Percentiles rank a stretch among this genome's conserved stretches.
Conservation (phyloP, 2,888 invertebrate genomes). For the Blomia tropicalis region DNA sequence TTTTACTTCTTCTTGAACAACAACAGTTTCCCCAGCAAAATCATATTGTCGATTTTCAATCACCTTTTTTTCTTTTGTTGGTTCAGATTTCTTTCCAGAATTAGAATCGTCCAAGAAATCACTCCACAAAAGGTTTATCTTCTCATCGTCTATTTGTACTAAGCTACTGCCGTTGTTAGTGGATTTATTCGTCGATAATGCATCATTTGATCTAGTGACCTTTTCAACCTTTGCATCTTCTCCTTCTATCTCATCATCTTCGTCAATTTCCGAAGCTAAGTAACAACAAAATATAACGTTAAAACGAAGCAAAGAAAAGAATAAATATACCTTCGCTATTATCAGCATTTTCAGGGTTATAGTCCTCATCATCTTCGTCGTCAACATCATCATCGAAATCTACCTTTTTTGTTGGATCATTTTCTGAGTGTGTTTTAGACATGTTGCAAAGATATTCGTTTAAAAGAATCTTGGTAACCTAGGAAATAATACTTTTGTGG, state of each 20-base stretch:
- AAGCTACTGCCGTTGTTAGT: not conserved
- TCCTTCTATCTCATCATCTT: not conserved
- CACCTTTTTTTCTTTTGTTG: not conserved
- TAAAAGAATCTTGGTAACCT: too few relatives aligned
- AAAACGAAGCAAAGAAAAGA: not conserved
- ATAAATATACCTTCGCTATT: not conserved
- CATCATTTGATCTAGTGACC: not conserved
- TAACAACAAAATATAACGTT: not conserved
- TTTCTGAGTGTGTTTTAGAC: too few relatives aligned
- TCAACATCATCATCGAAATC: slow-evolving; percentile 8
- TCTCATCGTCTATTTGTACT: slow-evolving; percentile 17
- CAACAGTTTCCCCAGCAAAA: slow-evolving; percentile 71
- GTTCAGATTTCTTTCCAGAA: slow-evolving; percentile 3
- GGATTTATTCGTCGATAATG: not conserved
- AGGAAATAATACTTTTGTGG: too few relatives aligned
- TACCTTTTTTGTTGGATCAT: too few relatives aligned
- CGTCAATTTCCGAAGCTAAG: slow-evolving; percentile 3
- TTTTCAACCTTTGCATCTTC: not conserved
- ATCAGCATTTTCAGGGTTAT: slow-evolving; percentile 7
- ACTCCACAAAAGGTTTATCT: slow-evolving; percentile 25
- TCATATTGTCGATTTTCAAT: slow-evolving; percentile 48
- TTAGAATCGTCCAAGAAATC: slow-evolving; percentile 26
- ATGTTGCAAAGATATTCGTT: too few relatives aligned
- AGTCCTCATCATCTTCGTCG: slow-evolving; percentile 16
- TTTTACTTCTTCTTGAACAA: slow-evolving; percentile 47